phyloP scores from a whole-genome alignment of 1,140 invertebrate genomes.

The Planococcus citri region DNA sequence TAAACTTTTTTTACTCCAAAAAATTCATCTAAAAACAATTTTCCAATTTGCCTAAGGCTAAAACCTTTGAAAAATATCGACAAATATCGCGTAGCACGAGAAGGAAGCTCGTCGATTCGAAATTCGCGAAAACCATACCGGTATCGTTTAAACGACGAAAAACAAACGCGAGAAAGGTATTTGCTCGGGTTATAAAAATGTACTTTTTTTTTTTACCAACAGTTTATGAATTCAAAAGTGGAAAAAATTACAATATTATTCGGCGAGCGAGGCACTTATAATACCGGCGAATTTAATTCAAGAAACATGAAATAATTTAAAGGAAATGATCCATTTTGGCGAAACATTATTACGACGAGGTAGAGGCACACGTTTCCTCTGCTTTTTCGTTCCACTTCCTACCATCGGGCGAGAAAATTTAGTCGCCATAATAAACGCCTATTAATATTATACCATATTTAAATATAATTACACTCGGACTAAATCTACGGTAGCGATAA shows the following conservation, averaged over 20 bases:
- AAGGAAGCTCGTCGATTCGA: no score
- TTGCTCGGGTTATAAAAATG: no score
- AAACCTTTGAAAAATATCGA: no score
- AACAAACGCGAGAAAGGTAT: no score
- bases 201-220: no score
- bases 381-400: not conserved
- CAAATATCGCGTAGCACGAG: no score
- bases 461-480: not conserved
- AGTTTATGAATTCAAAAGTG: no score
- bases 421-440: not conserved
- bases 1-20: no score
- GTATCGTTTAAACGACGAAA: no score
- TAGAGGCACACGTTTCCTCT: not conserved
- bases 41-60: no score
- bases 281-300: not conserved
- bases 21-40: no score
- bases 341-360: not conserved
- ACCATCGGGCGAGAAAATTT: not conserved
- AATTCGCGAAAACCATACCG: no score
- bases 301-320: not conserved
- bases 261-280: not conserved
- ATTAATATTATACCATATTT: not conserved
- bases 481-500: not conserved
- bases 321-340: not conserved
- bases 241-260: not conserved